Base-by-base conservation (phyloP, 2,888 invertebrate species). In the Pelosia muscerda region DNA sequence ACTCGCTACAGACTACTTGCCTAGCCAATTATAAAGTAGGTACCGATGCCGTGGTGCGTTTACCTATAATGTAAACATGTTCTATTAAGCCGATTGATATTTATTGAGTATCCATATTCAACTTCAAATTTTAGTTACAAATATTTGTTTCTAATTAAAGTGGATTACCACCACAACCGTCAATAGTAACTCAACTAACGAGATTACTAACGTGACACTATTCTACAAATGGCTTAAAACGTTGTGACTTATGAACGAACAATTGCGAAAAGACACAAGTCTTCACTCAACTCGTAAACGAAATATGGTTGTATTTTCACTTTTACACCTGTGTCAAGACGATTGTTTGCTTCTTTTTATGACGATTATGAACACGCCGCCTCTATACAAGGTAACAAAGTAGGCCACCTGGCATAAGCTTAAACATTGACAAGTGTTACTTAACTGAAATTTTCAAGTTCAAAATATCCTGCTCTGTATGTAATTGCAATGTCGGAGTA, bases 1-100 rank as follows among this genome's bases (percentile, higher is more conserved):
- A 97, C 88, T 97, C 97, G 81, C 97, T 97, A 90, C 97, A 97
- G 75, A 38, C 38, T 38, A 97, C 96, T 86, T 97, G 97, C 79
- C 97, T 89, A 81, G 96, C 92, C 78, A 96, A 96, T 82, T 96
- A 38, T 13, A 31, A 31, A 3, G 96, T 83, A 96, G 96, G 84
- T 96, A 95, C 73, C 96, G 95, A 72, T 97, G 95, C 80, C 97
- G 95, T 62, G 96, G 93, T 80, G 96, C 95, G 77, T 49, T n/a
- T 49, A 15, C 42, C 15, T 15, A 42, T 19, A n/a, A 49, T 49
- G 9, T 49, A 42, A 42, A 42, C 9, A n/a, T n/a, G n/a, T 42
- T 42, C n/a, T 42, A 42, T 42, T 42, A n/a, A 19, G n/a, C 9
- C n/a, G 49, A 49, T 49, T 49, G 49, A 19, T n/a, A 42, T 42